Evolutionary conservation across 2,113 vertebrate species (phyloP).

Genomic region (Brachionichthys hirsutus): DNA sequence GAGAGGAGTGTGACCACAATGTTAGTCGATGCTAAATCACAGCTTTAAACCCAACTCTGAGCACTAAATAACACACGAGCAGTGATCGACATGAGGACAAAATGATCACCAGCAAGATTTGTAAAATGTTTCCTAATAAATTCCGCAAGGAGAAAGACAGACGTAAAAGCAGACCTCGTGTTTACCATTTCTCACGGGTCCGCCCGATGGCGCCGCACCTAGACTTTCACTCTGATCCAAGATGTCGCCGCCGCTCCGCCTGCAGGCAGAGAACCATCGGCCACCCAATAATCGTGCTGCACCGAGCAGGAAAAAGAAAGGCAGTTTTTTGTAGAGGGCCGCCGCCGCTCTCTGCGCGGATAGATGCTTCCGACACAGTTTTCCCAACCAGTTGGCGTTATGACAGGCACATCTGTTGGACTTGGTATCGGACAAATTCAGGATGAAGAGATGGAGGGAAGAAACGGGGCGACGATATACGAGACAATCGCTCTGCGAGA

Average conservation of each 20-base stretch:
- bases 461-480: conserved; percentile 40
- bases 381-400: conserved; percentile 70
- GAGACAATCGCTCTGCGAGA: conserved; percentile 59
- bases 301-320: conserved; percentile 66
- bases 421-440: conserved; percentile 73
- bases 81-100: conserved; percentile 70
- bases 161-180: conserved; percentile 64
- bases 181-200: conserved; percentile 48
- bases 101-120: conserved; percentile 69
- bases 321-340: too few species aligned
- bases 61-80: conserved; percentile 73
- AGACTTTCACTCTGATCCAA: conserved; percentile 57
- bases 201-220: conserved; percentile 43
- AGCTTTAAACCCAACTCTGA: conserved; percentile 62
- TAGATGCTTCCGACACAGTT: conserved; percentile 54
- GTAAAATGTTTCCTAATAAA: conserved; percentile 73
- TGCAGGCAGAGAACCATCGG: conserved; percentile 49
- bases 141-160: conserved; percentile 69
- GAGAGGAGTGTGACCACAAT: conserved; percentile 65
- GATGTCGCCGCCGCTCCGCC: conserved; percentile 52
- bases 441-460: conserved; percentile 46
- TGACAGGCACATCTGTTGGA: conserved; percentile 75
- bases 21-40: conserved; percentile 62
- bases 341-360: conserved; percentile 50
- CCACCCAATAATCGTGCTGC: conserved; percentile 62